Evolutionary conservation across 2,113 vertebrate genomes (phyloP).

Genomic region (Callipepla squamata): DNA sequence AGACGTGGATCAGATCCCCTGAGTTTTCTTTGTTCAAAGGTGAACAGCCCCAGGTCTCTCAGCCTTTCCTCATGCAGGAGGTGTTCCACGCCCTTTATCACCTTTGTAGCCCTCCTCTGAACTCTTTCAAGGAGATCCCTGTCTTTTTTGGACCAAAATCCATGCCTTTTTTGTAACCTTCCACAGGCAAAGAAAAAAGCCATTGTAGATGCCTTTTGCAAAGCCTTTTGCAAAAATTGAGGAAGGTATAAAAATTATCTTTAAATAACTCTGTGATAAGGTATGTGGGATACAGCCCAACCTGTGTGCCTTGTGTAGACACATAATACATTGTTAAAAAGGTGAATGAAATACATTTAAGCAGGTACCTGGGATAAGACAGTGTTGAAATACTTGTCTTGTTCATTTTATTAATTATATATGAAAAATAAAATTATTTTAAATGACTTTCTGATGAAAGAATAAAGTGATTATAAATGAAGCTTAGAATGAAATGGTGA

Average conservation of each 20-base stretch:
- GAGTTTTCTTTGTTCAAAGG: too few relatives aligned
- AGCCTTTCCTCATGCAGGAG: too few relatives aligned
- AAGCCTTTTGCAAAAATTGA: not conserved
- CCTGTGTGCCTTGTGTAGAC: not conserved
- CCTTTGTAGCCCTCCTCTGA: too few relatives aligned
- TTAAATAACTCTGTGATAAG: not conserved
- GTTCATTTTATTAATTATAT: not conserved
- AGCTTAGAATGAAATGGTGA: not conserved
- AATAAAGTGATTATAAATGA: constrained; percentile 18
- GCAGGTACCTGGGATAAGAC: not conserved
- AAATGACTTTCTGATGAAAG: not conserved
- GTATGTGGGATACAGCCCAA: not conserved
- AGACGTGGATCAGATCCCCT: too few relatives aligned
- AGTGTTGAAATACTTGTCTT: not conserved
- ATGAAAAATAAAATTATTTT: not conserved
- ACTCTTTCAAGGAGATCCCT: too few relatives aligned
- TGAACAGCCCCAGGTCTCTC: too few relatives aligned
- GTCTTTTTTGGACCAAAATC: too few relatives aligned
- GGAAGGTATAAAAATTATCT: not conserved
- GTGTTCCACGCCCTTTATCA: too few relatives aligned
- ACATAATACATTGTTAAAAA: not conserved
- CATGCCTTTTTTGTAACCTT: not conserved
- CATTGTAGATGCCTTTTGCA: not conserved
- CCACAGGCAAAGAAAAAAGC: not conserved
- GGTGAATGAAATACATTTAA: not conserved